Conservation (phyloP, 2,797 vertebrate genomes). For the Psittacula derbiana region DNA sequence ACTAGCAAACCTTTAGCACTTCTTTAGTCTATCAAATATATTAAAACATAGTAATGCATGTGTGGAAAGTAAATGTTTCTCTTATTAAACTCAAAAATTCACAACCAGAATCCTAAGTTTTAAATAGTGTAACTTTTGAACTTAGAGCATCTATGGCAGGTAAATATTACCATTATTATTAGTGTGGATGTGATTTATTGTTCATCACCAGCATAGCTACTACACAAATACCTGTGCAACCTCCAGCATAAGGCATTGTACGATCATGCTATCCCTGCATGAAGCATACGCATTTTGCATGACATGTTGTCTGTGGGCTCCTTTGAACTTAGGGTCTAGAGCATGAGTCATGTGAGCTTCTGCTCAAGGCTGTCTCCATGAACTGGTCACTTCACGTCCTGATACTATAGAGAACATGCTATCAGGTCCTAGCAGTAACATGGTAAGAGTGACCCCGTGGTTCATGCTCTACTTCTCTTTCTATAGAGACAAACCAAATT, state of each 20-base stretch:
- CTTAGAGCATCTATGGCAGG: not conserved
- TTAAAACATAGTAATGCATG: not conserved
- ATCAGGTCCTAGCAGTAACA: not conserved
- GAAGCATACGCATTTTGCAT: rapidly evolving
- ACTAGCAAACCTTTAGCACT: not conserved
- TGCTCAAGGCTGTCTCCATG: not conserved
- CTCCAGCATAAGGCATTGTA: not conserved
- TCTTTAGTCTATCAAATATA: not conserved
- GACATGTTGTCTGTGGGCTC: not conserved
- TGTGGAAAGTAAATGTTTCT: not conserved
- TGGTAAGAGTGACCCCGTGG: not conserved
- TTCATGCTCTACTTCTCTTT: not conserved
- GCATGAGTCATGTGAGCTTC: not conserved
- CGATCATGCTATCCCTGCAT: not conserved
- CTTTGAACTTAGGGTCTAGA: not conserved
- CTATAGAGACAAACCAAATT: not conserved
- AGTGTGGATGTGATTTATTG: not conserved
- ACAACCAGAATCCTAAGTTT: not conserved
- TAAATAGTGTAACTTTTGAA: not conserved
- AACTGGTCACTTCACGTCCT: not conserved
- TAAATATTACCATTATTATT: not conserved
- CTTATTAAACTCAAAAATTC: not conserved
- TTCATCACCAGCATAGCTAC: not conserved
- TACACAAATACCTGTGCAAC: not conserved
- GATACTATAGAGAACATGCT: not conserved